Evolutionary conservation across 2,797 vertebrate species (phyloP).

Genomic region (Cossypha niveicapilla): DNA sequence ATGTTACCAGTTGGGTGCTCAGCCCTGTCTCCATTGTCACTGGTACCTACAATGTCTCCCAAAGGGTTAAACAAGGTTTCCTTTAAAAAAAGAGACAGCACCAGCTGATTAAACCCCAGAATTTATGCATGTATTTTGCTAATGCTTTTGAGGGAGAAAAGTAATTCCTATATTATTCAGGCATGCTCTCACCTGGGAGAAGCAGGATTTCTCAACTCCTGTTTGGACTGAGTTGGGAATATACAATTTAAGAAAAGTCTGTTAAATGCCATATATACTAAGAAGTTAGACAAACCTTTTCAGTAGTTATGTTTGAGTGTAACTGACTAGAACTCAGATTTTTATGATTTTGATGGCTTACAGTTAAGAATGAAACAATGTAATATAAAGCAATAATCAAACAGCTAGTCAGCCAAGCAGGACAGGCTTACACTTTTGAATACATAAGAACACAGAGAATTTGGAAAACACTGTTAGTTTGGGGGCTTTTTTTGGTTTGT

Average conservation of each 20-base stretch:
- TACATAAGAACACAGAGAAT: not conserved
- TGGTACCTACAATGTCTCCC: not conserved
- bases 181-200: not conserved
- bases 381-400: not conserved
- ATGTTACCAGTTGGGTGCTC: not conserved
- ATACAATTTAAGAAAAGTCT: not conserved
- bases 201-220: not conserved
- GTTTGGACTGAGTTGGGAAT: not conserved
- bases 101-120: not conserved
- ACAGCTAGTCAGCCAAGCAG: not conserved
- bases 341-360: not conserved
- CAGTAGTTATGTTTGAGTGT: not conserved
- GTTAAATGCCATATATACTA: not conserved
- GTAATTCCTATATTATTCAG: not conserved
- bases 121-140: not conserved
- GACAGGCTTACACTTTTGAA: not conserved
- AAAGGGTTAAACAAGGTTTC: not conserved
- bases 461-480: not conserved
- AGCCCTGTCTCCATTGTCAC: not conserved
- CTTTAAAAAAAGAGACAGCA: not conserved
- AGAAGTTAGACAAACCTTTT: not conserved
- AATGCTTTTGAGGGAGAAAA: not conserved
- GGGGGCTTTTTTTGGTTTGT: not conserved
- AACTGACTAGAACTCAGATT: not conserved
- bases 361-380: not conserved